phyloP scores from a whole-genome alignment of 2,113 vertebrate species.

The Ancistrus triradiatus region DNA sequence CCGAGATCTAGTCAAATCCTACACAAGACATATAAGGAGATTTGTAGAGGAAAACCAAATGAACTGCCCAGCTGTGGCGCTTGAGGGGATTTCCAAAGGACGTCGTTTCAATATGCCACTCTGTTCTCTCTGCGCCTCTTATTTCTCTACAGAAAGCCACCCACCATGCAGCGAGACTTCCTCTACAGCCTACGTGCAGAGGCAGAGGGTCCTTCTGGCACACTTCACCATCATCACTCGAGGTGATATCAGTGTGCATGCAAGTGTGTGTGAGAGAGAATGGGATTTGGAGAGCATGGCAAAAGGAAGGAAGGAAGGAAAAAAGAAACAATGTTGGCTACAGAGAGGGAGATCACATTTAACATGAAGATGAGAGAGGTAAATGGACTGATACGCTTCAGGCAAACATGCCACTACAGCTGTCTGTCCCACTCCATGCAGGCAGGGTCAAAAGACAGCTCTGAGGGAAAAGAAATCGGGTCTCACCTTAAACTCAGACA shows the following conservation, averaged over 20 bases:
- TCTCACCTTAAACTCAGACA: constrained; percentile 95
- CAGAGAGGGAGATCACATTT: neutral
- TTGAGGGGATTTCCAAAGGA: constrained; percentile 5
- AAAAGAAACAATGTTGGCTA: neutral
- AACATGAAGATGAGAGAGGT: neutral
- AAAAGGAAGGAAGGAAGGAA: neutral
- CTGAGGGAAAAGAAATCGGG: neutral
- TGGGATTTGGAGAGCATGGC: neutral
- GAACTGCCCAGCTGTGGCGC: neutral
- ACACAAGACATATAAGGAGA: no score
- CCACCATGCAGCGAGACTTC: constrained; percentile 1
- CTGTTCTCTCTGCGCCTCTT: neutral
- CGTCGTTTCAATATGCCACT: constrained; percentile 5
- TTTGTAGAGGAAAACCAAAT: neutral
- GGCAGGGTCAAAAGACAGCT: neutral
- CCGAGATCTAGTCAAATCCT: no score
- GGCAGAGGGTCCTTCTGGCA: constrained; percentile 17
- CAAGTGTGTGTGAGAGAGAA: no score
- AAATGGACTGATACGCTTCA: neutral
- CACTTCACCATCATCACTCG: constrained; percentile 35
- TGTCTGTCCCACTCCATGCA: neutral
- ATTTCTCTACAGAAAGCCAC: neutral
- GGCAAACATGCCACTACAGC: neutral
- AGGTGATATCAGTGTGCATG: constrained; percentile 14
- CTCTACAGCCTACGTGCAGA: neutral